Evolutionary conservation across 2,888 invertebrate species (phyloP).

Genomic region (Biston betularia): DNA sequence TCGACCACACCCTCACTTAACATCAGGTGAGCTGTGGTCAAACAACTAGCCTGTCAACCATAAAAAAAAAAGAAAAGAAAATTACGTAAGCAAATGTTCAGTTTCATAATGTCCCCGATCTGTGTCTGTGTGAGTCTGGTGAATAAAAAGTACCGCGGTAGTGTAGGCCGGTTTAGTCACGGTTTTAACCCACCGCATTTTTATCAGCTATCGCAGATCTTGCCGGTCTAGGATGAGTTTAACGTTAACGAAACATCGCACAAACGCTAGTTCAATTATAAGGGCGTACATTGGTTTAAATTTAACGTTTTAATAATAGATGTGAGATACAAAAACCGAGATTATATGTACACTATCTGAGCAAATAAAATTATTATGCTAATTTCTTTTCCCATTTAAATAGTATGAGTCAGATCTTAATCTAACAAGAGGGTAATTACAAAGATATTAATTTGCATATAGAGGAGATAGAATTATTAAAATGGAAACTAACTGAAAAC

Average conservation of each 20-base stretch:
- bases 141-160: no score
- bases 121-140: no score
- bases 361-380: constrained; percentile 62
- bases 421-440: constrained; percentile 66
- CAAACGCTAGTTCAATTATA: constrained; percentile 11
- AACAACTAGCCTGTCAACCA: no score
- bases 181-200: no score
- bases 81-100: no score
- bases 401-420: constrained; percentile 61
- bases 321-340: constrained; percentile 10
- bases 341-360: constrained; percentile 42
- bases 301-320: constrained; percentile 20
- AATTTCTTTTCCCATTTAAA: constrained; percentile 59
- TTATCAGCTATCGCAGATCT: no score
- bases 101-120: no score
- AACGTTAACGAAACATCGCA: neutral
- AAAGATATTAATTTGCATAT: constrained; percentile 72
- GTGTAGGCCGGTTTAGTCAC: no score
- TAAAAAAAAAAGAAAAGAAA: no score
- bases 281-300: constrained; percentile 6
- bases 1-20: no score
- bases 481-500: constrained; percentile 62
- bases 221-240: no score
- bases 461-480: constrained; percentile 61
- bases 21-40: no score